These are phyloP conservation scores for Lycocorax pyrrhopterus DNA, from an alignment of 2,113 vertebrate genomes.

Conservation along the genomic window DNA sequence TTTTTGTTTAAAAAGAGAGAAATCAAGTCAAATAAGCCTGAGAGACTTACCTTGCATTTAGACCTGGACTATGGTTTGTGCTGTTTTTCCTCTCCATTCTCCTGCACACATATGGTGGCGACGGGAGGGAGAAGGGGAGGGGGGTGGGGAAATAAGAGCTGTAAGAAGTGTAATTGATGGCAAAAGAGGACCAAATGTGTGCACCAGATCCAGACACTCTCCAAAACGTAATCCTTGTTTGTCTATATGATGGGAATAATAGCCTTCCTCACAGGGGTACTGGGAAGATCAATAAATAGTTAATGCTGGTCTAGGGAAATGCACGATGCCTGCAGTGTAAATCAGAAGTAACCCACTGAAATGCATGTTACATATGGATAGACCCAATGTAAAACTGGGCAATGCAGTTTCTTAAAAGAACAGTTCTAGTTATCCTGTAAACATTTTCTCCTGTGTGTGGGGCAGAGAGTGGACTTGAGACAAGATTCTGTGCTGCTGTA, in stretches of 20 bases:
- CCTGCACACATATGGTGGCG: not conserved
- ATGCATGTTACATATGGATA: slow-evolving; percentile 18
- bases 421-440: not conserved
- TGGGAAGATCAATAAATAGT: slow-evolving; percentile 48
- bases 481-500: not conserved
- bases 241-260: slow-evolving; percentile 36
- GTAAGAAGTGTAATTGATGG: slow-evolving; percentile 45
- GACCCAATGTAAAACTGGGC: not conserved
- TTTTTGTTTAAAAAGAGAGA: not conserved
- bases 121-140: not conserved
- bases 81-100: slow-evolving; percentile 51
- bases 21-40: not conserved
- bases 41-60: slow-evolving; percentile 8
- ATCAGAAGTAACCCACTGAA: slow-evolving; percentile 38
- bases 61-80: not conserved
- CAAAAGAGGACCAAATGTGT: slow-evolving; percentile 45
- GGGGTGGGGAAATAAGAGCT: not conserved
- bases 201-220: slow-evolving; percentile 38
- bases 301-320: slow-evolving; percentile 45
- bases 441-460: not conserved
- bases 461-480: not conserved
- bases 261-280: slow-evolving; percentile 24
- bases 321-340: slow-evolving; percentile 14
- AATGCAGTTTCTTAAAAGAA: not conserved
- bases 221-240: slow-evolving; percentile 50